Percentiles rank a stretch among this genome's conserved stretches.
Conservation (phyloP, 2,797 vertebrate genomes). For the Pseudochromis fuscus region DNA sequence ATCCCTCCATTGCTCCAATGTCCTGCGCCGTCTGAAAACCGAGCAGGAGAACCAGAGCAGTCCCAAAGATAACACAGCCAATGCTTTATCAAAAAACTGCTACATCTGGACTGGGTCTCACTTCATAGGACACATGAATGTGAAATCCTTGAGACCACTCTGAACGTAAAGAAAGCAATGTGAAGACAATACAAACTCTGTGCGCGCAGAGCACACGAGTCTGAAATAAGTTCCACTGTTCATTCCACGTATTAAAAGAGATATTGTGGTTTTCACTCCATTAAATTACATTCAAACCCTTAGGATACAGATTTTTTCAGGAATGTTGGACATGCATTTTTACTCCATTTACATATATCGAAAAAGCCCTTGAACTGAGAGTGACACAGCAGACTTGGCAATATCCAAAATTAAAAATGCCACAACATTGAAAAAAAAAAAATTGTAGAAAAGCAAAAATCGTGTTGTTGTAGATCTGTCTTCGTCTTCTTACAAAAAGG, state of each 20-base stretch:
- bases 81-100: constrained; percentile 77
- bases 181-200: constrained; percentile 68
- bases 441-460: constrained; percentile 71
- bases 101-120: constrained; percentile 85
- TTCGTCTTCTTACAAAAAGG: constrained; percentile 76
- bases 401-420: constrained; percentile 73
- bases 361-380: constrained; percentile 83
- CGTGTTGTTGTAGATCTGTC: constrained; percentile 51
- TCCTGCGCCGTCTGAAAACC: constrained; percentile 58
- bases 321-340: constrained; percentile 85
- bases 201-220: constrained; percentile 18
- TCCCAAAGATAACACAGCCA: constrained; percentile 80
- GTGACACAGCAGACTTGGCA: constrained; percentile 77
- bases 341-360: constrained; percentile 79
- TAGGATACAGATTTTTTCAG: constrained; percentile 79
- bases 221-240: constrained; percentile 68
- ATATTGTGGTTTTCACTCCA: constrained; percentile 73
- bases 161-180: constrained; percentile 73
- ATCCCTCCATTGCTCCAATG: constrained; percentile 61
- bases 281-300: constrained; percentile 84
- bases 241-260: constrained; percentile 73
- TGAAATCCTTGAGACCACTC: constrained; percentile 81
- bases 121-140: constrained; percentile 77
- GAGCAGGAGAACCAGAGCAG: constrained; percentile 72
- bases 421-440: constrained; percentile 68